phyloP scores from a whole-genome alignment of 2,113 vertebrate genomes.

The Hyperopisus bebe region DNA sequence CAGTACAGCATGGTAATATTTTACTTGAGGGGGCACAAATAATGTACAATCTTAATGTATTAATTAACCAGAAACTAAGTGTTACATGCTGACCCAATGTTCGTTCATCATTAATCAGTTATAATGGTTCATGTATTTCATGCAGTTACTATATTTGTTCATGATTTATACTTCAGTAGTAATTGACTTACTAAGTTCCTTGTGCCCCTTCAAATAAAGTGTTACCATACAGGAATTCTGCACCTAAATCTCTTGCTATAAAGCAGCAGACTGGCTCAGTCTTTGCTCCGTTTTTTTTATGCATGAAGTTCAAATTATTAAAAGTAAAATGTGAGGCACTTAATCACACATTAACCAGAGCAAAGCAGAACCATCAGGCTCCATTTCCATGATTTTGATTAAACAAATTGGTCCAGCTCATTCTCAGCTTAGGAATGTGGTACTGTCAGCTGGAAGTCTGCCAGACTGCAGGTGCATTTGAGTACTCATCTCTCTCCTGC shows the following conservation, averaged over 20 bases:
- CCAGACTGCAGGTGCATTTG: neutral
- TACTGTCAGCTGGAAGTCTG: neutral
- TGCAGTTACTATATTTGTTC: neutral
- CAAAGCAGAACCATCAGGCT: neutral
- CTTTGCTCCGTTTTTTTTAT: neutral
- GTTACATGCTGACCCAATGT: neutral
- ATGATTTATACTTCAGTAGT: neutral
- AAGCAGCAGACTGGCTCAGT: neutral
- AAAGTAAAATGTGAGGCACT: neutral
- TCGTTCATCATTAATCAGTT: neutral
- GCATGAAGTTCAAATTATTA: neutral
- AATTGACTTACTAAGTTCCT: neutral
- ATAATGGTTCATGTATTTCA: neutral
- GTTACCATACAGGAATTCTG: neutral
- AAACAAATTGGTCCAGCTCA: neutral
- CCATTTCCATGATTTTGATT: neutral
- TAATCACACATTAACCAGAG: neutral
- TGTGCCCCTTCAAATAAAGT: neutral
- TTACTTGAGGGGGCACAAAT: neutral
- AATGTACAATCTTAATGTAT: neutral
- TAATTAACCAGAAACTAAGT: neutral
- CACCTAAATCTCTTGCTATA: neutral
- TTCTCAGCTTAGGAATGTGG: neutral
- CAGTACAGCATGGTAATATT: neutral
- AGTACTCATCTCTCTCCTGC: neutral